Evolutionary conservation across 1,140 invertebrate species (phyloP), one percentile per base, ranked within the genome.

Genomic region (Sminthurides bifidus): DNA sequence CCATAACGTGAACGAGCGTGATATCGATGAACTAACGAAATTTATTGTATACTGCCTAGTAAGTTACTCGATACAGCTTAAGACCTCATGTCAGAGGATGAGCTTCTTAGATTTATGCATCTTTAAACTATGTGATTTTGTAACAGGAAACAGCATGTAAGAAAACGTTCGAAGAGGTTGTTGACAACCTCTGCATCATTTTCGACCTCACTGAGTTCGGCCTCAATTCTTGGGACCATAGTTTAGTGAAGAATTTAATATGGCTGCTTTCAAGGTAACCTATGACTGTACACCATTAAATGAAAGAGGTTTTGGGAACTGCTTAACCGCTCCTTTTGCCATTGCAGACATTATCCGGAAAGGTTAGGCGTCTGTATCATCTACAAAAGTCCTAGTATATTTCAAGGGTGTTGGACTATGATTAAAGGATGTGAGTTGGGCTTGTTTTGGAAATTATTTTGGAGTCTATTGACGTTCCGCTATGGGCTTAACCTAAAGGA

Each of bases 171-270:
- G 82, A 84, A 67, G 81, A 83, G 70, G 81, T 85, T 2, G 75
- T 83, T n/a, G 83, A 85, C 68, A 83, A 82, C 65, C 66, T 85
- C 2, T 84, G 82, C 65, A 83, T 84, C 64, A 78, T 85, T 24
- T 84, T 85, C 71, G 83, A 85, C 66, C 66, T 85, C 50, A 77
- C 79, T 50, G 79, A 80, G 54, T 84, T 85, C 66, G 81, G 79
- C 35, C 69, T 83, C 29, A 77, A 73, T 19, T 83, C 80, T 66
- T 84, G 84, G 82, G 82, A 85, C 64, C 84, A 84, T 67, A 81
- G 82, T 68, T 73, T 84, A 51, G 75, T 84, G 1, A 83, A 84
- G 68, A 84, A 84, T 65, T 68, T 85, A 19, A 84, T 85, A 41
- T 84, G 82, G 81, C 69, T 84, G 21, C 72, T 84, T 3, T 80